Evolutionary conservation across 2,888 invertebrate species (phyloP), one percentile per base, ranked within the genome.

Genomic region (Mactromeris polynyma): DNA sequence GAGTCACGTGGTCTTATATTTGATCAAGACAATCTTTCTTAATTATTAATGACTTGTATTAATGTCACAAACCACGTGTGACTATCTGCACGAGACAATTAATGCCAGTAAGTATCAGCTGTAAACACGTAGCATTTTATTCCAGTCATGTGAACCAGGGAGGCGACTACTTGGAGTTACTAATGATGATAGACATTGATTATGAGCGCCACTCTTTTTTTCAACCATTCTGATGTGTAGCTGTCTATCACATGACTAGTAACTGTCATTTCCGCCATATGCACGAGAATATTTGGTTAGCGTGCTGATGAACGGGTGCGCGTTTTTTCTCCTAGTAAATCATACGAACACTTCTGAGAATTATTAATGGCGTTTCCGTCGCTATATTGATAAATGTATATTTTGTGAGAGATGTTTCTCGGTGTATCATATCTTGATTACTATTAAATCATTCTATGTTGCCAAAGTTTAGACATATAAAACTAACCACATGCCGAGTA

Each of bases 181-280:
- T 73, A 73, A 73, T 73, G 73, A 33, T 73, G 73, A 73, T 33
- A 17, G 73, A 26, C 73, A 19, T 73, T 36, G 33, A 73, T 73
- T 33, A 33, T 9, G 21, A 73, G 36, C 73, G 36, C 9, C 19
- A 4, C 33, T 36, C 33, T 73, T 9, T 64, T n/a, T 26, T 64
- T n/a, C 58, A 64, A 26, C 58, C 58, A 17, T 73, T 73, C 73
- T 73, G 73, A 73, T 36, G 33, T 73, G 73, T 73, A 73, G 1
- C 9, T 14, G 73, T 73, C 73, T 36, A 33, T 73, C 73, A 73
- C 33, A 11, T 83, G 84, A 85, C 81, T 58, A 84, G 84, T 86
- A 84, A n/a, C 81, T 89, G 89, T 89, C 89, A 89, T 81, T 78
- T 58, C 73, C 64, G 81, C 64, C 80, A 85, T 85, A n/a, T 82